These are phyloP conservation scores for Latrodectus hesperus DNA, from an alignment of 2,888 invertebrate species.

Conservation along the genomic window DNA sequence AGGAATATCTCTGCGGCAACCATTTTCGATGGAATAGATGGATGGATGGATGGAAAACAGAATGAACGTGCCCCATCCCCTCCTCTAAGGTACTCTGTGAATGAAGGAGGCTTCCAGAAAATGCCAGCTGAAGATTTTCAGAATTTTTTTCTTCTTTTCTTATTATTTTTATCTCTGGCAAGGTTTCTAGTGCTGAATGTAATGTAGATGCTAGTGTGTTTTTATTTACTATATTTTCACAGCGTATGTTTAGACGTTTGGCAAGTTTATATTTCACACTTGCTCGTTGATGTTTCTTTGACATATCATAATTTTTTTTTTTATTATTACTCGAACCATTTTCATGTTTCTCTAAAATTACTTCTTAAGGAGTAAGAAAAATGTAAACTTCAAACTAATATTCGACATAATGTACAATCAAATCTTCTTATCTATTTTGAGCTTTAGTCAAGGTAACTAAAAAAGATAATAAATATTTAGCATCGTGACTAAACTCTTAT, in stretches of 20 bases:
- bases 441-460: no score
- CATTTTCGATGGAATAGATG: conserved; percentile 1
- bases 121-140: conserved; percentile 1
- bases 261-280: not conserved
- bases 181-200: not conserved
- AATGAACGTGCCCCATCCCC: not conserved
- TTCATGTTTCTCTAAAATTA: no score
- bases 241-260: not conserved
- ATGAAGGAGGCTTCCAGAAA: conserved; percentile 5
- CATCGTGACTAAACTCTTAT: no score
- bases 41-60: conserved; percentile 1
- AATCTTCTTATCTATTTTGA: no score
- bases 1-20: not conserved
- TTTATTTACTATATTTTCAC: not conserved
- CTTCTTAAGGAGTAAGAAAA: no score
- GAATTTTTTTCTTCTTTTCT: not conserved
- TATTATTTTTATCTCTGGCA: not conserved
- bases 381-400: no score
- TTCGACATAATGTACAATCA: no score
- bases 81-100: conserved; percentile 2
- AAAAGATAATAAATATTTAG: no score
- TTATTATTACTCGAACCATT: no score
- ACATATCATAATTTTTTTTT: not conserved
- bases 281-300: not conserved
- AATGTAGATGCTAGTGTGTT: not conserved